Conservation (phyloP, 2,797 vertebrate species). For the Kryptolebias ocellatus region DNA sequence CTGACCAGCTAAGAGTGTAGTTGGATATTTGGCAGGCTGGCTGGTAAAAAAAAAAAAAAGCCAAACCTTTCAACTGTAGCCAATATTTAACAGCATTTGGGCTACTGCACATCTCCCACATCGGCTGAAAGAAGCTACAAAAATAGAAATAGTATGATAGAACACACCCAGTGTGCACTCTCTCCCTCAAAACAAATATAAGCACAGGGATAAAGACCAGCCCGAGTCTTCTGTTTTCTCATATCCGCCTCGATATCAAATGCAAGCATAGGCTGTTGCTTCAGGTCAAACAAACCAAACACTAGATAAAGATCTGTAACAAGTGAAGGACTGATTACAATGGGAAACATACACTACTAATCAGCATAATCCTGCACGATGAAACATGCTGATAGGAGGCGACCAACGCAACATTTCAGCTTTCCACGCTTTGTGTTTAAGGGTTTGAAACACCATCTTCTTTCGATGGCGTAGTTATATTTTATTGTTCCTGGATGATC, state of each 20-base stretch:
- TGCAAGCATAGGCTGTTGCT: slow-evolving; percentile 46
- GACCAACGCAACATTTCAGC: slow-evolving; percentile 3
- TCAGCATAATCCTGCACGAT: neutral
- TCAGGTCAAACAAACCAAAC: slow-evolving; percentile 54
- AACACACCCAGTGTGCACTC: slow-evolving; percentile 54
- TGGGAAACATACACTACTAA: neutral
- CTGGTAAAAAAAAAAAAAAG: slow-evolving; percentile 19
- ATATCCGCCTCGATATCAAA: slow-evolving; percentile 63
- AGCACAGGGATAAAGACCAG: slow-evolving; percentile 59
- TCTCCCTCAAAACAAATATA: slow-evolving; percentile 71
- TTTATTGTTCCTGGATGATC: slow-evolving; percentile 21
- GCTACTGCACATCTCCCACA: slow-evolving; percentile 42
- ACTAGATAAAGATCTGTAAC: slow-evolving; percentile 27
- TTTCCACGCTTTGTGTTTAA: neutral
- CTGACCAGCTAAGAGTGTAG: slow-evolving; percentile 38
- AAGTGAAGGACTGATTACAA: slow-evolving; percentile 11
- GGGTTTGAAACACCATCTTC: neutral
- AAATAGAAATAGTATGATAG: slow-evolving; percentile 45
- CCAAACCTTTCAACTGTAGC: slow-evolving; percentile 42
- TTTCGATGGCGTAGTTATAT: slow-evolving; percentile 6
- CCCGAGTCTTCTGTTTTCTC: slow-evolving; percentile 53
- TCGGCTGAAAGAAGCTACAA: slow-evolving; percentile 28
- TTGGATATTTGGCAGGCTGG: slow-evolving; percentile 43
- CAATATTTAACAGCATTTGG: slow-evolving; percentile 48
- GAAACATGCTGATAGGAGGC: neutral